phyloP scores from a whole-genome alignment of 1,140 invertebrate species.

The Meloidogyne hapla region DNA sequence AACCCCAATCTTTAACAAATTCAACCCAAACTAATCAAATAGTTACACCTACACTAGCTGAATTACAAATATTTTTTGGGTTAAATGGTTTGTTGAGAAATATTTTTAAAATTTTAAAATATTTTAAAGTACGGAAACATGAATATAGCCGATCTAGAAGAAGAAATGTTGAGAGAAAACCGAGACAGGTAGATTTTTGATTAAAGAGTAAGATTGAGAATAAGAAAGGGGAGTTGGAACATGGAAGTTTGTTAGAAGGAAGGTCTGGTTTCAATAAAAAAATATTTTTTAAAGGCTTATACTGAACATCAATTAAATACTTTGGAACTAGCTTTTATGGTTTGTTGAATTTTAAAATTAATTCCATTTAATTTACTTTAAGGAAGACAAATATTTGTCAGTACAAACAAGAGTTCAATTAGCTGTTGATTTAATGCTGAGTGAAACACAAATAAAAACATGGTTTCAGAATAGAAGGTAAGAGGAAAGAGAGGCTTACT shows the following conservation, averaged over 20 bases:
- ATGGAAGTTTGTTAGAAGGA: too few species aligned
- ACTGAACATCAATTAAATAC: constrained; percentile 85
- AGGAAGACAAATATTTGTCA: constrained; percentile 88
- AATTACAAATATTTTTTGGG: constrained; percentile 31
- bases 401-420: constrained; percentile 90
- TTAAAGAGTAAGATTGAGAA: background rate
- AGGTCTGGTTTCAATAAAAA: background rate
- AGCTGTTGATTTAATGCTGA: constrained; percentile 80
- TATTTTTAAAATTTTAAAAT: background rate
- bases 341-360: constrained; percentile 58
- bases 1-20: background rate
- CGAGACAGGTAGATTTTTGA: constrained; percentile 71
- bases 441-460: constrained; percentile 94
- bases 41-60: constrained; percentile 27
- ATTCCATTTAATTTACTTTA: constrained; percentile 27
- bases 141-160: constrained; percentile 76
- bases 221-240: background rate
- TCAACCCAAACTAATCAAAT: background rate
- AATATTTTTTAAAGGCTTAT: constrained; percentile 71
- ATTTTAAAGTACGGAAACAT: constrained; percentile 74
- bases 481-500: constrained; percentile 3
- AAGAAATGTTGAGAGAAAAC: constrained; percentile 83
- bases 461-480: constrained; percentile 76
- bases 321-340: constrained; percentile 87
- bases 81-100: constrained; percentile 18